Base-by-base conservation (phyloP, 2,113 vertebrate genomes). In the Dunckerocampus dactyliophorus region DNA sequence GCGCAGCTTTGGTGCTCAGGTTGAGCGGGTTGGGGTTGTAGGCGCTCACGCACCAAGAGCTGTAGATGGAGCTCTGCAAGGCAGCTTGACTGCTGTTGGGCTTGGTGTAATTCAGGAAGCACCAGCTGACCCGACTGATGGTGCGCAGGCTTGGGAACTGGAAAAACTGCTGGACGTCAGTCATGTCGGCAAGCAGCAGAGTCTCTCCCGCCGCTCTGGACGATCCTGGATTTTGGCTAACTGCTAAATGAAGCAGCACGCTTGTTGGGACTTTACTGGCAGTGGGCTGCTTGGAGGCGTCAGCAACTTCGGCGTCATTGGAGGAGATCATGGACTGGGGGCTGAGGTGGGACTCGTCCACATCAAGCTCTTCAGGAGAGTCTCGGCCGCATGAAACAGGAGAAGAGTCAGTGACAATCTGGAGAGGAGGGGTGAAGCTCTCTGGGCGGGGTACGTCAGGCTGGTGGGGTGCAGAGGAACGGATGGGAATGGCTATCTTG, bases 21-120 rank as follows among this genome's bases (percentile, higher is more conserved):
- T 93, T 94, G 49, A 95, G 93, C 45, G 96, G 96, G 74, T 98
- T 98, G 65, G 96, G 97, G 63, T 98, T 96, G 86, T 94, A 95
- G 0, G 95, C 93, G 91, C 95, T 97, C 65, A 98, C 90, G 71
- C 92, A 93, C 97, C 97, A 99, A 2, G 94, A 94, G 72, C 89
- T 92, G 91, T 99, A 99, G 82, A 97, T 93, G 0, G 97, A 99
- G 76, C 91, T 90, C 46, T 89, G 91, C 62, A 90, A 80, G 10
- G 59, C 91, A 37, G 90, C 88, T 64, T 91, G 92, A 71, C 86
- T 63, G 39, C 90, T 93, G 89, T 88, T 98, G 66, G 97, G 96
- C 87, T 97, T 96, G 9, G 94, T 95, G 84, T 97, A 96, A 89
- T 94, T 97, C 75, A 98, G 89, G 88, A 97, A 99, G 89, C 97